Evolutionary conservation across 1,140 invertebrate genomes (phyloP).

Genomic region (Dufourea novaeangliae): DNA sequence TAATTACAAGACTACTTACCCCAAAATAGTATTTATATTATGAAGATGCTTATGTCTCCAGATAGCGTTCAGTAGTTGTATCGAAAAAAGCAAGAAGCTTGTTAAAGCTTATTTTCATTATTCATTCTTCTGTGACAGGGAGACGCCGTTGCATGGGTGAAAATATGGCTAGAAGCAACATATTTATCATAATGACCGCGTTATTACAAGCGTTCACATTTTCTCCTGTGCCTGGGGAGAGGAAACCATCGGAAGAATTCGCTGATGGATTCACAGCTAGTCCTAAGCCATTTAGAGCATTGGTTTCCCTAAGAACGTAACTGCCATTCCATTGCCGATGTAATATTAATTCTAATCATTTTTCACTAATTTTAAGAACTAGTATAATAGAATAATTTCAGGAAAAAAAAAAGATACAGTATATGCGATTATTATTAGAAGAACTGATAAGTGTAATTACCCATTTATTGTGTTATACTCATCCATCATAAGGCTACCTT

Average conservation of each 20-base stretch:
- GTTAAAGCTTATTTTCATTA: too few species aligned
- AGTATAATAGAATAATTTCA: not conserved
- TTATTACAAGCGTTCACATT: constrained; percentile 91
- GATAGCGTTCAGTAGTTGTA: too few species aligned
- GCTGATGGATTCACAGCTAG: constrained; percentile 89
- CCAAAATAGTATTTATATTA: too few species aligned
- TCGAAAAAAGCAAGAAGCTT: too few species aligned
- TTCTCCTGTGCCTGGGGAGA: constrained; percentile 83
- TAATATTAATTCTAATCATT: not conserved
- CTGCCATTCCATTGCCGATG: not conserved
- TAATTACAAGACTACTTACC: too few species aligned
- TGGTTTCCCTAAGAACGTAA: constrained; percentile 83
- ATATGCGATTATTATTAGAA: not conserved
- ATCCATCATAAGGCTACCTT: not conserved
- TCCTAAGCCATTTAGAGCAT: constrained; percentile 86
- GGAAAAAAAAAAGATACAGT: not conserved
- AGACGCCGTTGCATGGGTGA: constrained; percentile 94
- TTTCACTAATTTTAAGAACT: not conserved
- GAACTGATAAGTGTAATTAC: not conserved
- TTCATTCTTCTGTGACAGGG: constrained; percentile 79
- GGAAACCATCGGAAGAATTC: constrained; percentile 84
- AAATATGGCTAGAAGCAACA: constrained; percentile 90
- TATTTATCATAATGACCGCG: constrained; percentile 91
- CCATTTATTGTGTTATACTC: not conserved
- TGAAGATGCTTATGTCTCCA: too few species aligned